phyloP scores from a whole-genome alignment of 2,797 vertebrate species.

The Chrosomus eos region DNA sequence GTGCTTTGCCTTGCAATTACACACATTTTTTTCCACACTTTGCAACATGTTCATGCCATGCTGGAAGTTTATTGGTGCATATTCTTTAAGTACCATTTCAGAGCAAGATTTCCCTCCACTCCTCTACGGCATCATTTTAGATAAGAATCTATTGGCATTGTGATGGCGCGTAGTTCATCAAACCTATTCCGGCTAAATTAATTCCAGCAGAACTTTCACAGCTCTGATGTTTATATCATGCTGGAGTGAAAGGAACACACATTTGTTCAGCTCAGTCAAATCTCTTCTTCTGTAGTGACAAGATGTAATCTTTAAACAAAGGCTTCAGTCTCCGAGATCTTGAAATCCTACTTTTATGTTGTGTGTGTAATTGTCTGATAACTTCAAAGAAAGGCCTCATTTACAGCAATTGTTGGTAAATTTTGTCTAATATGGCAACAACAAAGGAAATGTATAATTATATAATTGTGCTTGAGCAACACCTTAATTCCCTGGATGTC shows the following conservation, averaged over 20 bases:
- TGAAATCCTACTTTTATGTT: conserved; percentile 39
- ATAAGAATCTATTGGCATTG: conserved; percentile 22
- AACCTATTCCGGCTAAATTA: conserved; percentile 37
- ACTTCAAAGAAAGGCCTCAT: conserved; percentile 51
- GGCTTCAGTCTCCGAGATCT: conserved; percentile 28
- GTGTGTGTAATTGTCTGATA: conserved; percentile 50
- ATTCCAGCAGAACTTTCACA: conserved; percentile 29
- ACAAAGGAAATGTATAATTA: conserved; percentile 66
- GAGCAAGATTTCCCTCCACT: neutral
- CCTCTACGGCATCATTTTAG: neutral
- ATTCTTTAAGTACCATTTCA: conserved; percentile 4
- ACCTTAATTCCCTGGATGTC: conserved; percentile 60
- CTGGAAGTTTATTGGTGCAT: conserved; percentile 20
- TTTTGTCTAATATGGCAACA: conserved; percentile 59
- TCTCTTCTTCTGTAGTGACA: conserved; percentile 27
- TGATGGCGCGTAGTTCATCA: conserved; percentile 10
- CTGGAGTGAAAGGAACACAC: conserved; percentile 14
- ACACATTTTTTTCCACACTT: neutral
- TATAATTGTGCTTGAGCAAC: conserved; percentile 69
- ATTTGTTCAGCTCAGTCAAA: conserved; percentile 46
- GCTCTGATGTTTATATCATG: conserved; percentile 42
- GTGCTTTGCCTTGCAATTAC: conserved; percentile 11
- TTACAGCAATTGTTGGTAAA: conserved; percentile 55
- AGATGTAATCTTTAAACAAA: conserved; percentile 53
- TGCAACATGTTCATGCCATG: neutral